Evolutionary conservation across 2,113 vertebrate genomes (phyloP), one percentile per base, ranked within the genome.

Genomic region (Perca fluviatilis): DNA sequence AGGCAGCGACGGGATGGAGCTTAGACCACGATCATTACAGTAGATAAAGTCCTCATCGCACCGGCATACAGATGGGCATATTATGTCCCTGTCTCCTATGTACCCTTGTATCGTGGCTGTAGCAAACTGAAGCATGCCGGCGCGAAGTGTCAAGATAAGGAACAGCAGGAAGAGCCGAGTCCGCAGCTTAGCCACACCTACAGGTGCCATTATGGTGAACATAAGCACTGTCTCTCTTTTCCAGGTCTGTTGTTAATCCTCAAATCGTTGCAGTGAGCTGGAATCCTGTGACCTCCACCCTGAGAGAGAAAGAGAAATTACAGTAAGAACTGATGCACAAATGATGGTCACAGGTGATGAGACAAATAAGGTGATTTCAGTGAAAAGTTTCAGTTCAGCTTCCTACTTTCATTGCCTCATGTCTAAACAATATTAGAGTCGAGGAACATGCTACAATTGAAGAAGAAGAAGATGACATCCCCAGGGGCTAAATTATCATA

Each of bases 11-110:
- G 98, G 97, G 21, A 99, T 95, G 49, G 96, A 95, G 25, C 96
- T 97, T n/a, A 99, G 87, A 0, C 97, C 97, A 40, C 98, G 97
- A 94, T 99, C 98, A 6, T 98, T 98, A 94, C 98, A 99, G 89
- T 99, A 99, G 81, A 99, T 97, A 78, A 98, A 98, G 76, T 97
- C 96, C 0, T 96, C 95, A 66, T 99, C 94, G 0, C 98, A 99
- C 87, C 98, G 96, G 91, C 97, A 99, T 2, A 97, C 97, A 0
- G 96, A 96, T 0, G 95, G 98, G 85, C 97, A 98, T 5, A 94
- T 93, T 64, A 94, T 84, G 74, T 93, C 94, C 33, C 77, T 85
- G 30, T 93, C 93, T 36, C 89, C 86, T 30, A 90, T 89, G 83
- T 92, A 93, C 14, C 90, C 91, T 83, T 92, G 94, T 49, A 94